Percentiles rank a stretch among this genome's conserved stretches.
Conservation (phyloP, 2,888 invertebrate genomes). For the Sinotaia quadrata region DNA sequence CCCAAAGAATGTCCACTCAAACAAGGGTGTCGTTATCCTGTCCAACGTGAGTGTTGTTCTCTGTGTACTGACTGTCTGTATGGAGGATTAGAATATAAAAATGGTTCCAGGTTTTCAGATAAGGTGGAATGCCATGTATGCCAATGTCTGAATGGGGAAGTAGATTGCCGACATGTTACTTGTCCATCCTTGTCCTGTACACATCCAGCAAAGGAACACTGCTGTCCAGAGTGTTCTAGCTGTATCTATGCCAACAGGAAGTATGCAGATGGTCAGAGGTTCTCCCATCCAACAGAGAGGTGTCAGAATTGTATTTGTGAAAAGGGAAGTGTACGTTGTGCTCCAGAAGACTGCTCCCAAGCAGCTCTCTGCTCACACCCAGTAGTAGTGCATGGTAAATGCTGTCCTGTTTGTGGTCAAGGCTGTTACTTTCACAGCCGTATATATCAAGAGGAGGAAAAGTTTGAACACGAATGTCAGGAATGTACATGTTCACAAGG, state of each 20-base stretch:
- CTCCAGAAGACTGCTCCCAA: slow-evolving; percentile 28
- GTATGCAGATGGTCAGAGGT: slow-evolving; percentile 44
- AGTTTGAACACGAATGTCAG: slow-evolving; percentile 28
- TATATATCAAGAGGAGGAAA: slow-evolving; percentile 13
- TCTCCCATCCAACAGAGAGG: slow-evolving; percentile 42
- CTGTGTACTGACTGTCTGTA: slow-evolving; percentile 48
- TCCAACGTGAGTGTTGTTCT: slow-evolving; percentile 48
- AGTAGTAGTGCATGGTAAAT: slow-evolving; percentile 40
- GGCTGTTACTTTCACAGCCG: slow-evolving; percentile 44
- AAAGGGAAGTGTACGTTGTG: slow-evolving; percentile 39
- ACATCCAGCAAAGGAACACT: slow-evolving; percentile 47
- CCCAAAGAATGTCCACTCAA: slow-evolving; percentile 39
- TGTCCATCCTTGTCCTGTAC: slow-evolving; percentile 49
- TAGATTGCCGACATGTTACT: slow-evolving; percentile 40
- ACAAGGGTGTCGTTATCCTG: slow-evolving; percentile 46
- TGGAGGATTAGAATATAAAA: slow-evolving; percentile 39
- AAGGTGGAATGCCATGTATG: slow-evolving; percentile 14
- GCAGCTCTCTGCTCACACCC: slow-evolving; percentile 46
- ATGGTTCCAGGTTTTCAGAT: slow-evolving; percentile 45
- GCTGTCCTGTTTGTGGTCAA: slow-evolving; percentile 56
- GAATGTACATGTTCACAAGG: slow-evolving; percentile 42
- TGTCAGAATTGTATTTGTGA: slow-evolving; percentile 51
- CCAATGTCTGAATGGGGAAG: slow-evolving; percentile 38
- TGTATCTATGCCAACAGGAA: slow-evolving; percentile 44
- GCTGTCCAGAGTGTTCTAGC: slow-evolving; percentile 48